Conservation (phyloP, 2,113 vertebrate genomes). For the Arenaria interpres region DNA sequence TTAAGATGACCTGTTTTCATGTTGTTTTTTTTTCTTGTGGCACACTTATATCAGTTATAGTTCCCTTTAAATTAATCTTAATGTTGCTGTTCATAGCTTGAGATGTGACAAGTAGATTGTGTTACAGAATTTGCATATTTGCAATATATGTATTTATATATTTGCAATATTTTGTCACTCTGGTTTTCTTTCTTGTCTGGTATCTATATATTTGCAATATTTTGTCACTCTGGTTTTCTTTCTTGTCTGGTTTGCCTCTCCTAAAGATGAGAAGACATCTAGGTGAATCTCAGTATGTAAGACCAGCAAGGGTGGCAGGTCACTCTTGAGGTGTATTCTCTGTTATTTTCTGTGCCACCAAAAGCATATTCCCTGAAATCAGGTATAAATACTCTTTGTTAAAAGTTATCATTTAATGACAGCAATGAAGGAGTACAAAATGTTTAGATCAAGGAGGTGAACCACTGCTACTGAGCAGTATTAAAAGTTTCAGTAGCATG, state of each 20-base stretch:
- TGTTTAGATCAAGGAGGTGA: neutral
- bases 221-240: neutral
- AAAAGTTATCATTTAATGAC: neutral
- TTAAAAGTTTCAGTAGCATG: neutral
- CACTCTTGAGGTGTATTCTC: neutral
- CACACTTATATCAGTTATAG: neutral
- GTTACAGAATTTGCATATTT: neutral
- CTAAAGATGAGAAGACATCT: neutral
- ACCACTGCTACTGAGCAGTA: neutral
- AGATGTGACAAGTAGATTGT: neutral
- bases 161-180: neutral
- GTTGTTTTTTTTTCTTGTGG: neutral
- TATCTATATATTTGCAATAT: neutral
- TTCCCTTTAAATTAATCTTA: neutral
- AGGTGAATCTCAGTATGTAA: neutral
- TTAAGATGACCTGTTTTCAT: neutral
- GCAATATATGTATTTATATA: neutral
- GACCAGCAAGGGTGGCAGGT: neutral
- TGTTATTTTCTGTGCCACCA: neutral
- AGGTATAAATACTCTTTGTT: neutral
- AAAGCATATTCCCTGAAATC: neutral
- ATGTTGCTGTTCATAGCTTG: neutral
- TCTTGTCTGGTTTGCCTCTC: neutral
- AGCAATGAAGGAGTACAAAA: neutral
- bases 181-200: neutral